Conservation (phyloP, 2,888 invertebrate species). For the Campoletis raptor region DNA sequence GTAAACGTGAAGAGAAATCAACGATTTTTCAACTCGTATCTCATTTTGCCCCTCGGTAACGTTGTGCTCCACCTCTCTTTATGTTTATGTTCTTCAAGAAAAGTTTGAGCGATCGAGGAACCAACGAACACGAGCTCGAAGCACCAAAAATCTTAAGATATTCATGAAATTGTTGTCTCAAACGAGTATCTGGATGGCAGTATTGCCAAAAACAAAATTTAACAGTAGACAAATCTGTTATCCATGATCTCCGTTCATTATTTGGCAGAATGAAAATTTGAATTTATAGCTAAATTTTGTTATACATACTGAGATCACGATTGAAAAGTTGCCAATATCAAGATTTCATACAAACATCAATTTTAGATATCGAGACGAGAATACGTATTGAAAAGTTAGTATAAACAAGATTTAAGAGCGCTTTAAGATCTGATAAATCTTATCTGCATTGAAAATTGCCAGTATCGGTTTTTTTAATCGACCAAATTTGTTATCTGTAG, state of each 20-base stretch:
- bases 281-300: slow-evolving; percentile 51
- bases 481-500: neutral
- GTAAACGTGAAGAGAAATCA: too few species aligned
- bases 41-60: too few species aligned
- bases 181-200: slow-evolving; percentile 19
- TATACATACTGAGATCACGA: slow-evolving; percentile 43
- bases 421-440: slow-evolving; percentile 1
- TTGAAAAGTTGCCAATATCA: slow-evolving; percentile 68
- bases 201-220: slow-evolving; percentile 15
- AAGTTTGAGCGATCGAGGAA: too few species aligned
- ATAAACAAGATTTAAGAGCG: neutral
- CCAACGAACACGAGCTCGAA: too few species aligned
- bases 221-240: slow-evolving; percentile 15
- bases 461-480: neutral
- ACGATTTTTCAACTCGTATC: too few species aligned
- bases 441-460: slow-evolving; percentile 9
- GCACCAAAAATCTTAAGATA: neutral
- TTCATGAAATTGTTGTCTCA: neutral
- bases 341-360: slow-evolving; percentile 34
- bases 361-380: neutral
- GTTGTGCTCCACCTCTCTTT: too few species aligned
- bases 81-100: too few species aligned
- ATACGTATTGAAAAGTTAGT: slow-evolving; percentile 4
- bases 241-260: slow-evolving; percentile 31
- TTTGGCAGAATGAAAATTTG: slow-evolving; percentile 31